phyloP scores from a whole-genome alignment of 2,113 vertebrate genomes.

The Odontophorus gujanensis region DNA sequence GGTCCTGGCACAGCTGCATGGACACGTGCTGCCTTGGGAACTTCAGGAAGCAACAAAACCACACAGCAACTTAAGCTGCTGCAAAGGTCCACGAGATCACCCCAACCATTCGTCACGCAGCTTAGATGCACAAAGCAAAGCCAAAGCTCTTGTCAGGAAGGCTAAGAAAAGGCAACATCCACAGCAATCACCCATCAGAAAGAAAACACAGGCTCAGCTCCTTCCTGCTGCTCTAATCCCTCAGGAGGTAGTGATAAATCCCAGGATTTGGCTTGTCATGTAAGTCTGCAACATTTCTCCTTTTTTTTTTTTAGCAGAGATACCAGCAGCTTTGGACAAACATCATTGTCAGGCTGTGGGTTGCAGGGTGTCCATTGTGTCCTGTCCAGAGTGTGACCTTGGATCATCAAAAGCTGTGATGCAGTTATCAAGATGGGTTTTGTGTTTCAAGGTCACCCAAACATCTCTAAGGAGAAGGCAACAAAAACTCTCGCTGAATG shows the following conservation, averaged over 20 bases:
- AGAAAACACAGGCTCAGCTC: conserved; percentile 17
- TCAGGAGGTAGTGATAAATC: conserved; percentile 24
- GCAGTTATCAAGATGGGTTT: background rate
- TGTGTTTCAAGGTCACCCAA: background rate
- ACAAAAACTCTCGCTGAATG: background rate
- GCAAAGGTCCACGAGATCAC: background rate
- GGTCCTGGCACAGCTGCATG: accelerated
- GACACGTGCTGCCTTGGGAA: accelerated
- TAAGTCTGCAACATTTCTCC: background rate
- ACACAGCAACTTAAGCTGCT: background rate
- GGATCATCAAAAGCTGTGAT: background rate
- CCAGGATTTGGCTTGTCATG: conserved; percentile 26
- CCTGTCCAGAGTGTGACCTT: background rate
- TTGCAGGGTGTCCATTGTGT: background rate
- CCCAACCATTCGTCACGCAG: background rate
- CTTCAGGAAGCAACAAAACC: background rate
- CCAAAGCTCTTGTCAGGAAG: background rate
- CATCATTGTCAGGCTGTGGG: background rate
- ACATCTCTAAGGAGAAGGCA: background rate
- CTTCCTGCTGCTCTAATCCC: conserved; percentile 21
- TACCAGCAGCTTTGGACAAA: background rate
- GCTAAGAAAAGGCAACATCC: background rate
- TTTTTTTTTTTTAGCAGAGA: background rate
- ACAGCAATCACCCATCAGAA: background rate
- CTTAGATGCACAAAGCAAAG: background rate